Conservation (phyloP, 2,888 invertebrate genomes). For the Terebella lapidaria region DNA sequence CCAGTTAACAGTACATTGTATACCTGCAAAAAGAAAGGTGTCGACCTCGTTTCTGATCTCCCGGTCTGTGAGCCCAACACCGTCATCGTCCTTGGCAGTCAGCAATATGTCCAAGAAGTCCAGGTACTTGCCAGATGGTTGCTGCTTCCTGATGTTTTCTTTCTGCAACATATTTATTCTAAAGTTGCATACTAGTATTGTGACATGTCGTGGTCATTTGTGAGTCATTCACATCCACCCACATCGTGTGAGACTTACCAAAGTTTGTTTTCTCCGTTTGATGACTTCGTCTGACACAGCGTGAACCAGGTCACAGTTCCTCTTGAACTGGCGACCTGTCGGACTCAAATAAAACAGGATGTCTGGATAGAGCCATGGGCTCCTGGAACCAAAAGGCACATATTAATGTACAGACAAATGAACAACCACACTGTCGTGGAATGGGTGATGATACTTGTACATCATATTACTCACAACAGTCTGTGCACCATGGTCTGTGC, state of each 20-base stretch:
- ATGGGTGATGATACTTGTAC: too few species aligned
- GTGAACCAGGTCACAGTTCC: conserved; percentile 39
- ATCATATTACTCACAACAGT: conserved; percentile 16
- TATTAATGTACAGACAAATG: too few species aligned
- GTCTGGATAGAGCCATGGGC: conserved; percentile 30
- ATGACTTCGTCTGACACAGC: conserved; percentile 40
- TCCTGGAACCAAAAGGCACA: conserved; percentile 13
- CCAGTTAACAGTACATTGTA: too few species aligned
- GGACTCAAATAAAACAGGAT: conserved; percentile 26
- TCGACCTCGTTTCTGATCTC: conserved; percentile 42
- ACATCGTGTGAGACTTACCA: conserved; percentile 27
- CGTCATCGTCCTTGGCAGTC: conserved; percentile 26
- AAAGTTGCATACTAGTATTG: too few species aligned
- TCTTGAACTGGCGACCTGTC: conserved; percentile 31
- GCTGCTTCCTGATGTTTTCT: too few species aligned
- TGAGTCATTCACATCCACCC: background rate
- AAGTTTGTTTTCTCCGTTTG: conserved; percentile 26
- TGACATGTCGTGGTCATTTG: too few species aligned
- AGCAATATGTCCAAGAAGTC: conserved; percentile 26
- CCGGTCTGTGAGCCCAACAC: conserved; percentile 29
- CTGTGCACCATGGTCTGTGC: conserved; percentile 13
- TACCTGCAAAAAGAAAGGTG: conserved; percentile 27
- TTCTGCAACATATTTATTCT: too few species aligned
- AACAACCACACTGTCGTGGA: too few species aligned
- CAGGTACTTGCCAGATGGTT: conserved; percentile 7